Percentiles rank a stretch among this genome's conserved stretches.
Evolutionary conservation across 2,888 invertebrate species (phyloP).

Genomic region (Diogma glabrata): DNA sequence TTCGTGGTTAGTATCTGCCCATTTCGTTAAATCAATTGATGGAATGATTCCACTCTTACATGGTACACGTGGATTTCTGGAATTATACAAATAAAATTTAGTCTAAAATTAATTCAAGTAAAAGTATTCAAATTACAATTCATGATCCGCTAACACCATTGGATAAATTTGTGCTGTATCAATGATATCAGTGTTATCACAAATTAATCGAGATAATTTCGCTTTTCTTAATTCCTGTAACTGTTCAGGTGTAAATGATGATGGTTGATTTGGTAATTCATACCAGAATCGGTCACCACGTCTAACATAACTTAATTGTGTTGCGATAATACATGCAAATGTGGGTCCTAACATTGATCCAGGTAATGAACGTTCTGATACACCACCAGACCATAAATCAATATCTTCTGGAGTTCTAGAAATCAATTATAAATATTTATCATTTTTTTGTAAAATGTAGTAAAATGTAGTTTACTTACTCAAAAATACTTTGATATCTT

Average conservation of each 20-base stretch:
- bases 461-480: constrained; percentile 39
- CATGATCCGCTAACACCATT: constrained; percentile 85
- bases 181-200: constrained; percentile 86
- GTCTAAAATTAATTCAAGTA: not conserved
- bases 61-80: constrained; percentile 83
- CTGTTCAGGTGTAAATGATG: constrained; percentile 80
- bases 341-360: constrained; percentile 91
- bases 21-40: constrained; percentile 76
- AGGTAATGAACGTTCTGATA: constrained; percentile 78
- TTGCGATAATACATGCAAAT: constrained; percentile 87
- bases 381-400: constrained; percentile 90
- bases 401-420: constrained; percentile 76
- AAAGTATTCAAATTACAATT: constrained; percentile 53
- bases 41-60: constrained; percentile 82
- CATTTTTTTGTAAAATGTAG: not conserved
- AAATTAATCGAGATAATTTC: constrained; percentile 70
- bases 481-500: constrained; percentile 72
- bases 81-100: constrained; percentile 23
- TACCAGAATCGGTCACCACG: constrained; percentile 93
- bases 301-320: constrained; percentile 80
- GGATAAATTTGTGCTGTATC: constrained; percentile 85
- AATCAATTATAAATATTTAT: constrained; percentile 4
- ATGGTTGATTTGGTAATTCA: constrained; percentile 82
- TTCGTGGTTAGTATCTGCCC: constrained; percentile 61
- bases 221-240: constrained; percentile 70